Evolutionary conservation across 2,113 vertebrate genomes (phyloP).

Genomic region (Oceanites oceanicus): DNA sequence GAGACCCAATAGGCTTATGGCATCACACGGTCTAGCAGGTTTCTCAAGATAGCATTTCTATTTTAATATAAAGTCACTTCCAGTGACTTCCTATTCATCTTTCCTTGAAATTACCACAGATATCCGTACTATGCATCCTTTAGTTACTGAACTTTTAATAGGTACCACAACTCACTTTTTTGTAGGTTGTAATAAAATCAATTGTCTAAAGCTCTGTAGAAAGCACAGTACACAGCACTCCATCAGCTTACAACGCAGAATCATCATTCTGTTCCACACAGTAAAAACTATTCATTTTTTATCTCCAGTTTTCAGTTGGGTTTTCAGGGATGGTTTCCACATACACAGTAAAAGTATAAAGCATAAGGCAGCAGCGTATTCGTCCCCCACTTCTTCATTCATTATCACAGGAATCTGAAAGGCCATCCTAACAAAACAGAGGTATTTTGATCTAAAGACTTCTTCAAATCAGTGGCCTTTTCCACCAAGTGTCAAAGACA

Average conservation of each 20-base stretch:
- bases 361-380: background rate
- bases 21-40: background rate
- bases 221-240: background rate
- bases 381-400: background rate
- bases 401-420: background rate
- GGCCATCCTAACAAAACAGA: background rate
- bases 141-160: background rate
- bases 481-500: background rate
- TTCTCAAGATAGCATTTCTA: background rate
- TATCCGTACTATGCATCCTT: background rate
- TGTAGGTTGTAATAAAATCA: background rate
- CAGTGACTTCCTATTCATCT: background rate
- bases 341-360: background rate
- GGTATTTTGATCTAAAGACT: background rate
- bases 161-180: background rate
- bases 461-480: background rate
- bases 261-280: background rate
- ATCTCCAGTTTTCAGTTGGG: background rate
- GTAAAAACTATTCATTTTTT: background rate
- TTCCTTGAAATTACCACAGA: background rate
- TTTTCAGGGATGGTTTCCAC: background rate
- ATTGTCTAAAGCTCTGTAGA: background rate
- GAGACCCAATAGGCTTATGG: background rate
- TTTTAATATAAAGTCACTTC: background rate
- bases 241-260: background rate